phyloP scores from a whole-genome alignment of 2,113 vertebrate genomes.

The Desmodus rotundus region DNA sequence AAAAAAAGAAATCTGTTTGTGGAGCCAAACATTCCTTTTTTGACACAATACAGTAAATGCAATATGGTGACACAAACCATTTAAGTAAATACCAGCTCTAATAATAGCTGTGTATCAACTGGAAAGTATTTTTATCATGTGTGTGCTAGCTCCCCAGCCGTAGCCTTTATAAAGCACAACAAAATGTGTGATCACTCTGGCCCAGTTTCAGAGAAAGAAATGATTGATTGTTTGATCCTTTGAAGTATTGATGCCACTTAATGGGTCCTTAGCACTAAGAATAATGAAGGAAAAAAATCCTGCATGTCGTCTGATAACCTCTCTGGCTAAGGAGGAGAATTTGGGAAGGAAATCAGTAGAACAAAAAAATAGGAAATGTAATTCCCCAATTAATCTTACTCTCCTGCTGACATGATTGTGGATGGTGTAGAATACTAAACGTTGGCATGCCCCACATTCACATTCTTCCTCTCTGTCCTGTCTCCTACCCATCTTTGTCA shows the following conservation, averaged over 20 bases:
- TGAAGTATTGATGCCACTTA: background rate
- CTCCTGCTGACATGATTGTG: conserved; percentile 44
- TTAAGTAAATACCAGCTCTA: conserved; percentile 69
- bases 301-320: conserved; percentile 10
- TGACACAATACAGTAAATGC: conserved; percentile 35
- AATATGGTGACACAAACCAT: background rate
- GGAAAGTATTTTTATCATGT: conserved; percentile 61
- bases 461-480: background rate
- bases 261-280: conserved; percentile 40
- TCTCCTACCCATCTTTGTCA: conserved; percentile 32
- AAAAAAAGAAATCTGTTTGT: conserved; percentile 56
- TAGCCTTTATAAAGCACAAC: conserved; percentile 60
- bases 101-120: conserved; percentile 68
- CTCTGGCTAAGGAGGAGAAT: background rate
- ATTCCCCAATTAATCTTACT: conserved; percentile 60
- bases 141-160: conserved; percentile 59
- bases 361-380: conserved; percentile 5
- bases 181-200: conserved; percentile 1
- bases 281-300: background rate
- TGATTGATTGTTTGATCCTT: conserved; percentile 40
- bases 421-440: background rate
- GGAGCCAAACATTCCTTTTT: conserved; percentile 46
- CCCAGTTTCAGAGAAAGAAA: conserved; percentile 8
- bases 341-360: background rate
- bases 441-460: background rate